Evolutionary conservation across 2,888 invertebrate species (phyloP).

Genomic region (Nezara viridula): DNA sequence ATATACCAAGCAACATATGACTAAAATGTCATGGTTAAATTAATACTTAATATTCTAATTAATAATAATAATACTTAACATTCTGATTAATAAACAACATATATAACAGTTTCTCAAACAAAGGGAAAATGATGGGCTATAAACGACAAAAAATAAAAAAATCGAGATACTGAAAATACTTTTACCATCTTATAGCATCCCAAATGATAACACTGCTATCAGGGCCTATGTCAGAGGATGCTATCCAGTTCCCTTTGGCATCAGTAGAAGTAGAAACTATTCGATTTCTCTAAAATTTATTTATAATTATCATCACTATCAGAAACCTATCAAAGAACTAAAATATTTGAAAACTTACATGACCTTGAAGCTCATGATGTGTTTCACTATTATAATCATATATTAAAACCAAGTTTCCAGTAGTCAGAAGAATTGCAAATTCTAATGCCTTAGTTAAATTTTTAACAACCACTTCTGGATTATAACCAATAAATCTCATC

Average conservation of each 20-base stretch:
- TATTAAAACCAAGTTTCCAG: slow-evolving; percentile 20
- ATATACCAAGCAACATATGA: too few relatives aligned
- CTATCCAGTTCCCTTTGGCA: slow-evolving; percentile 48
- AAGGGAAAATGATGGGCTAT: background rate
- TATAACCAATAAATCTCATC: slow-evolving; percentile 35
- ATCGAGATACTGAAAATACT: background rate
- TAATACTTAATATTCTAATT: too few relatives aligned
- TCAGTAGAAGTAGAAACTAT: slow-evolving; percentile 41
- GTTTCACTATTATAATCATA: slow-evolving; percentile 45
- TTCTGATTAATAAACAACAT: too few relatives aligned
- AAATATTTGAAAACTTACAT: slow-evolving; percentile 23
- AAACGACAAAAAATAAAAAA: background rate
- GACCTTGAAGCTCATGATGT: slow-evolving; percentile 21
- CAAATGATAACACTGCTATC: slow-evolving; percentile 48
- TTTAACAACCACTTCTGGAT: background rate
- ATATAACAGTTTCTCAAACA: too few relatives aligned
- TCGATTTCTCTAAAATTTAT: slow-evolving; percentile 37
- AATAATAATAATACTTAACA: too few relatives aligned
- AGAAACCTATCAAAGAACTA: background rate
- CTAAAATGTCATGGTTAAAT: too few relatives aligned
- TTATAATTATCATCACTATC: background rate
- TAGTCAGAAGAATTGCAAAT: background rate
- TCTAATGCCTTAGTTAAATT: slow-evolving; percentile 35
- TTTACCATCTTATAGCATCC: slow-evolving; percentile 47
- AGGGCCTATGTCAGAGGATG: slow-evolving; percentile 34